Evolutionary conservation across 1,140 invertebrate species (phyloP), one percentile per base, ranked within the genome.

Genomic region (Drosophila parabipectinata): DNA sequence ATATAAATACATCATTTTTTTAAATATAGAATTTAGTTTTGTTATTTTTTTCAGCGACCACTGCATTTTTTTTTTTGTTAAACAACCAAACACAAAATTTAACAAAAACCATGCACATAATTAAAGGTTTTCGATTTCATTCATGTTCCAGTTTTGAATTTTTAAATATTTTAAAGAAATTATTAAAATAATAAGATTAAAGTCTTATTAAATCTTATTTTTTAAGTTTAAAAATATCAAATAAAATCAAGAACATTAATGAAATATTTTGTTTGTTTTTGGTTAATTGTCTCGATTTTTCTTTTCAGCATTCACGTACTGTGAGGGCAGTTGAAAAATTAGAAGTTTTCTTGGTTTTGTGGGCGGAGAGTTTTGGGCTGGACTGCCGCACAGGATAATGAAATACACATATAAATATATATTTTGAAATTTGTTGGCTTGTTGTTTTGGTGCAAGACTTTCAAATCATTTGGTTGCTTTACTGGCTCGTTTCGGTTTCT

Each of bases 31-130:
- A 21, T 21, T 21, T 21, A 21, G 21, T 21, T 7, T 14, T 47
- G 12, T 50, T 50, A 50, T 28, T 50, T 50, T 24, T 24, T 12
- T 32, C 57, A 50, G 32, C 58, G 45, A 62, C 45, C 50, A 39
- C 44, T 48, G 41, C 14, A 21, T 21, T 21, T 32, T 15, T 8
- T 18, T 18, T 18, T 18, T 32, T 55, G 41, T 56, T 56, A 48
- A 53, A 53, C 7, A 41, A 53, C 18, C n/a, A 54, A 74, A 63
- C 32, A 24, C 9, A 74, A 59, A 75, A 21, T 50, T 26, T 8
- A 73, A 53, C 54, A n/a, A 56, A 74, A 74, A 58, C 48, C 71
- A 74, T 74, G 72, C 72, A 54, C 37, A 54, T 52, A 74, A 32
- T n/a, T 4, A 56, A 39, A 56, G 12, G 37, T n/a, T 18, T 60